Conservation (phyloP, 2,888 invertebrate species). For the Ormyrus labotus region DNA sequence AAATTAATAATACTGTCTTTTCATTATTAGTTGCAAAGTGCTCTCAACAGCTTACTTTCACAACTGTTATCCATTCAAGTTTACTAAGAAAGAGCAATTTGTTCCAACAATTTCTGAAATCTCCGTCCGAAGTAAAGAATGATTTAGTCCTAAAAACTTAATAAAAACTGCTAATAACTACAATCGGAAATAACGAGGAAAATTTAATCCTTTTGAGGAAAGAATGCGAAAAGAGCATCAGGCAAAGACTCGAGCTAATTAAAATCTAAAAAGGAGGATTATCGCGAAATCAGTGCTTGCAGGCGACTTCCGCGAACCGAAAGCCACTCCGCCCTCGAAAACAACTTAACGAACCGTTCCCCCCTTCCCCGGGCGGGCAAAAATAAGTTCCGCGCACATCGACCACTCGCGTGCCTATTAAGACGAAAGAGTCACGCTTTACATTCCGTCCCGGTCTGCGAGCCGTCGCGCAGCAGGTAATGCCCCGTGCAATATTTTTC, state of each 20-base stretch:
- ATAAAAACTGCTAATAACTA: too few species aligned
- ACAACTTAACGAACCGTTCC: slow-evolving; percentile 17
- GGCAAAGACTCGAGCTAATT: background rate
- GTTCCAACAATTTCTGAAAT: too few species aligned
- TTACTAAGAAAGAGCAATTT: too few species aligned
- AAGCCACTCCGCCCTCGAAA: slow-evolving; percentile 4
- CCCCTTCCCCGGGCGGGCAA: background rate
- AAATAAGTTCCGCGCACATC: background rate
- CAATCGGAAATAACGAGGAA: too few species aligned
- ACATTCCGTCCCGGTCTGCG: background rate
- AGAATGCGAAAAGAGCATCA: background rate
- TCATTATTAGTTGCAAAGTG: too few species aligned
- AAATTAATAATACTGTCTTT: too few species aligned
- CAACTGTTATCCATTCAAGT: too few species aligned
- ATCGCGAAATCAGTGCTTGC: background rate
- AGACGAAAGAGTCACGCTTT: slow-evolving; percentile 17
- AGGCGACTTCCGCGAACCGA: background rate
- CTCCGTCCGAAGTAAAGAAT: too few species aligned
- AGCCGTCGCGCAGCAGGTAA: slow-evolving; percentile 49
- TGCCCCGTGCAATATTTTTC: slow-evolving; percentile 61
- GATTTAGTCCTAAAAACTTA: too few species aligned
- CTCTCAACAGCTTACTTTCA: too few species aligned
- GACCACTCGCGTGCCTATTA: slow-evolving; percentile 1
- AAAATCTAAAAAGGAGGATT: background rate
- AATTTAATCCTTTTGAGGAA: too few species aligned